Evolutionary conservation across 1,140 invertebrate species (phyloP).

Genomic region (Zaprionus gabonicus): DNA sequence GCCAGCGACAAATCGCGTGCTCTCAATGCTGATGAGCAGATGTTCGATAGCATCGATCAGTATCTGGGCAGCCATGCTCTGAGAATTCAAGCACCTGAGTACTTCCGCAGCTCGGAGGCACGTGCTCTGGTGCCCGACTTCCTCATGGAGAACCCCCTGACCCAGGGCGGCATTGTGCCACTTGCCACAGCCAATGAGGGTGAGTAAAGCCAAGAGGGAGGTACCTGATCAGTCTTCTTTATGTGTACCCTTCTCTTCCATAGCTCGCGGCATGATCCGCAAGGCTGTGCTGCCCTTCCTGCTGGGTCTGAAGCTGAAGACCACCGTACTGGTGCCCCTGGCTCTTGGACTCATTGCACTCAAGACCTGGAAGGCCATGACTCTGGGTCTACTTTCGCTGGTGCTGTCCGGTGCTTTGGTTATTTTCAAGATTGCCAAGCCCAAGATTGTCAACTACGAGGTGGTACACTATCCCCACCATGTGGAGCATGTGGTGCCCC

Average conservation of each 20-base stretch:
- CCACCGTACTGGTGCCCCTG: slow-evolving; percentile 91
- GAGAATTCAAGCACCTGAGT: slow-evolving; percentile 87
- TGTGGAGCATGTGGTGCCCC: slow-evolving; percentile 85
- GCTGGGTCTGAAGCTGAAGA: slow-evolving; percentile 93
- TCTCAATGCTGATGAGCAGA: slow-evolving; percentile 62
- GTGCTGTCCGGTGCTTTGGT: slow-evolving; percentile 92
- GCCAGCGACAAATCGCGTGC: slow-evolving; percentile 39
- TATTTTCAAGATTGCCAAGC: slow-evolving; percentile 93
- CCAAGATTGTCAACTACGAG: slow-evolving; percentile 92
- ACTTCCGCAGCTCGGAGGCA: slow-evolving; percentile 86
- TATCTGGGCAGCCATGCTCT: slow-evolving; percentile 88
- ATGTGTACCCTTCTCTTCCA: background rate
- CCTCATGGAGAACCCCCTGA: slow-evolving; percentile 87
- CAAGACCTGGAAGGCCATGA: slow-evolving; percentile 94
- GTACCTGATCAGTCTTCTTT: background rate
- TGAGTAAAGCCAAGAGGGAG: slow-evolving; percentile 58
- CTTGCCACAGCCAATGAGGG: slow-evolving; percentile 87
- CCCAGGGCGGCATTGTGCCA: slow-evolving; percentile 88
- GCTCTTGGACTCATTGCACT: slow-evolving; percentile 92
- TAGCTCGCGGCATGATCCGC: slow-evolving; percentile 92
- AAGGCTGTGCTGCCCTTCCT: slow-evolving; percentile 93
- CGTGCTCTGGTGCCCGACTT: slow-evolving; percentile 88
- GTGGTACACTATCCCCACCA: slow-evolving; percentile 92
- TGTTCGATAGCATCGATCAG: slow-evolving; percentile 88
- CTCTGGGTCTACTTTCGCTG: slow-evolving; percentile 92